phyloP scores from a whole-genome alignment of 2,797 vertebrate species.

The Sebastes aleutianus region DNA sequence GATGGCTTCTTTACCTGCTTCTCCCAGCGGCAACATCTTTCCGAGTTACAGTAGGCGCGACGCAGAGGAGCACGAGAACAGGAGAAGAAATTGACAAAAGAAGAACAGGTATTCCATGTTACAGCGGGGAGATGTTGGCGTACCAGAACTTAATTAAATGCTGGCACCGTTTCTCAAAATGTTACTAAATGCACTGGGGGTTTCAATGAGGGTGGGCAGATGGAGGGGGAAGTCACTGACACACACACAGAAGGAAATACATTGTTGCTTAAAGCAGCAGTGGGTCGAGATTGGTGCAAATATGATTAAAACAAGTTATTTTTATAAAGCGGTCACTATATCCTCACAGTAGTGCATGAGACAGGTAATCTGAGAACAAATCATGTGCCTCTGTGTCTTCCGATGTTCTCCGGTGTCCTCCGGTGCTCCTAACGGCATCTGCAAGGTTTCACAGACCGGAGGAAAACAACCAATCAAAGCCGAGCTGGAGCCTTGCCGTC shows the following conservation, averaged over 20 bases:
- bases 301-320: no score
- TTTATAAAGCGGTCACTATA: no score
- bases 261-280: slow-evolving; percentile 32
- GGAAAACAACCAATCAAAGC: no score
- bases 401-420: no score
- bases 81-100: slow-evolving; percentile 71
- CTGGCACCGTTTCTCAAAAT: slow-evolving; percentile 67
- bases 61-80: slow-evolving; percentile 65
- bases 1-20: slow-evolving; percentile 81
- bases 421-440: no score
- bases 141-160: slow-evolving; percentile 77
- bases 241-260: background rate
- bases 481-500: no score
- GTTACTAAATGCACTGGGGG: slow-evolving; percentile 62
- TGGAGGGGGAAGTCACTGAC: slow-evolving; percentile 41
- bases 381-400: no score
- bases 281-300: no score
- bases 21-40: slow-evolving; percentile 76
- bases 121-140: slow-evolving; percentile 67
- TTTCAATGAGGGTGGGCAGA: slow-evolving; percentile 50
- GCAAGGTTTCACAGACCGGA: no score
- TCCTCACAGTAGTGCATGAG: no score
- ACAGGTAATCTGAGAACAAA: no score
- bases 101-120: slow-evolving; percentile 67
- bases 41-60: slow-evolving; percentile 56